These are phyloP conservation scores for Protobothrops mucrosquamatus DNA, from an alignment of 2,113 vertebrate genomes.

Conservation along the genomic window DNA sequence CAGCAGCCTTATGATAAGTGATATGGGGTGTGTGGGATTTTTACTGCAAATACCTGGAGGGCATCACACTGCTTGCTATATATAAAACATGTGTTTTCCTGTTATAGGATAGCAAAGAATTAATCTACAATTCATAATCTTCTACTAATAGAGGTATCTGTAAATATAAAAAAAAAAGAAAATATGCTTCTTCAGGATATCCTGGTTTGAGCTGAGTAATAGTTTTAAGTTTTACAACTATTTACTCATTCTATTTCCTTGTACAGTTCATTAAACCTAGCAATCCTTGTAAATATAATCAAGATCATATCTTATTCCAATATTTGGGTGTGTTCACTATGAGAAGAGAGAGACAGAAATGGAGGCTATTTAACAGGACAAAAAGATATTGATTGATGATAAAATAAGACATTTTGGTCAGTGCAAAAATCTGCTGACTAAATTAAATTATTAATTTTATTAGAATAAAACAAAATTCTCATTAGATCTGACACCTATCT, in stretches of 20 bases:
- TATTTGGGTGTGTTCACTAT: background rate
- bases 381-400: background rate
- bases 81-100: background rate
- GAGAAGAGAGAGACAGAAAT: accelerated
- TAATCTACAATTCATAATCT: background rate
- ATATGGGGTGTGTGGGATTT: background rate
- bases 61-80: background rate
- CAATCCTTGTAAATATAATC: slow-evolving; percentile 34
- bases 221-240: slow-evolving; percentile 56
- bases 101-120: background rate
- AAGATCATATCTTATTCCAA: slow-evolving; percentile 3
- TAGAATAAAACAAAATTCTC: background rate
- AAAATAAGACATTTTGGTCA: background rate
- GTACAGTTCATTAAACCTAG: slow-evolving; percentile 34
- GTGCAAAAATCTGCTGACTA: background rate
- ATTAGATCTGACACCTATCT: background rate
- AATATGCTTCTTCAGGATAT: slow-evolving; percentile 59
- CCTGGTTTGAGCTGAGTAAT: slow-evolving; percentile 51
- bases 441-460: background rate
- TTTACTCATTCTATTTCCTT: slow-evolving; percentile 29
- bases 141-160: background rate
- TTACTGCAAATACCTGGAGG: background rate
- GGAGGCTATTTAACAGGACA: background rate
- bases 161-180: background rate
- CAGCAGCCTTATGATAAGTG: background rate